These are phyloP conservation scores for Ammospiza nelsoni DNA, from an alignment of 2,113 vertebrate species.

Conservation along the genomic window DNA sequence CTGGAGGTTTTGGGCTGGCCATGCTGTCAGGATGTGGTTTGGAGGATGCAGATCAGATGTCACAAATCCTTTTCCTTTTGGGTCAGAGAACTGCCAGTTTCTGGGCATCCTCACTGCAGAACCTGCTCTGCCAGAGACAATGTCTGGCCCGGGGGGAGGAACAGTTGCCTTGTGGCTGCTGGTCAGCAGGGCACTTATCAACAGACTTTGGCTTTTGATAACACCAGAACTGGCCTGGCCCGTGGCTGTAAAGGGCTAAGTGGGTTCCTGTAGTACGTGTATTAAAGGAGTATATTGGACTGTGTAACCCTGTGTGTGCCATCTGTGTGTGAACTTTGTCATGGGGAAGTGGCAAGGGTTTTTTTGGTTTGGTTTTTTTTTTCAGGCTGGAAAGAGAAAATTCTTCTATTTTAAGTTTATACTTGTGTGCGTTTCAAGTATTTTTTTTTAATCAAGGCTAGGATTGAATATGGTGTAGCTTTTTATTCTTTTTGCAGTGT, in stretches of 20 bases:
- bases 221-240: background rate
- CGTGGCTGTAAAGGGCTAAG: fast-evolving
- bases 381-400: background rate
- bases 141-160: background rate
- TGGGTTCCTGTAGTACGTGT: fast-evolving
- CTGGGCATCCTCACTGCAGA: background rate
- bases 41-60: background rate
- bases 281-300: background rate
- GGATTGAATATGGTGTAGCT: background rate
- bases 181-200: background rate
- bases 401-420: background rate
- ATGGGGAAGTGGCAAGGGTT: background rate
- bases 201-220: background rate
- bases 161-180: background rate
- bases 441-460: fast-evolving
- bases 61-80: background rate
- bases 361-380: background rate
- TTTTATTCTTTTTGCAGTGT: background rate
- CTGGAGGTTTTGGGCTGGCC: background rate
- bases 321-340: background rate
- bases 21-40: background rate
- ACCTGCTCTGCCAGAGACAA: no score
- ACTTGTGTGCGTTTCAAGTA: fast-evolving
- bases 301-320: background rate
- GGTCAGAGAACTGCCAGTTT: background rate